Percentiles rank a stretch among this genome's conserved stretches.
These are phyloP conservation scores for Epiblema foenella DNA, from an alignment of 2,888 invertebrate species.

Conservation along the genomic window DNA sequence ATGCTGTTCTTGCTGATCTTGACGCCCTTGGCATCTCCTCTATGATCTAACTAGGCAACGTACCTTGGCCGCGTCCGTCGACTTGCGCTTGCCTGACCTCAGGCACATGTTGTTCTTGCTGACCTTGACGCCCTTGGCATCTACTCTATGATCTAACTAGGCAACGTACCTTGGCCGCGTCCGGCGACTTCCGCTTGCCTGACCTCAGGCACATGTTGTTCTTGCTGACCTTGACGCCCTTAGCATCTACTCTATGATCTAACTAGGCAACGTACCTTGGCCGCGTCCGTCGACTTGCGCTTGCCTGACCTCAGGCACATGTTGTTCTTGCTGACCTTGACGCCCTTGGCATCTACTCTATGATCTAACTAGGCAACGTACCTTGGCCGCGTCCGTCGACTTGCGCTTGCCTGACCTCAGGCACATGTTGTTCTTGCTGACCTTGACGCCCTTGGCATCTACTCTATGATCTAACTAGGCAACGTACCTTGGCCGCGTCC, in stretches of 20 bases:
- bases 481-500: neutral
- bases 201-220: no score
- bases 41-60: neutral
- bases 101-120: conserved; percentile 14
- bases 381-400: neutral
- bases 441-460: neutral
- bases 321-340: neutral
- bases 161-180: neutral
- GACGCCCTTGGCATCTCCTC: no score
- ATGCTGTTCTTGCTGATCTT: neutral
- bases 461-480: neutral
- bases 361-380: neutral
- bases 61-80: conserved; percentile 3
- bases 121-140: neutral
- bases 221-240: no score
- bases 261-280: conserved; percentile 1
- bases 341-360: no score
- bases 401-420: conserved; percentile 4
- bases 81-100: conserved; percentile 4
- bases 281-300: neutral
- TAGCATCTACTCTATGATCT: neutral
- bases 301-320: neutral
- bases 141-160: neutral
- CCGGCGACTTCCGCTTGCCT: no score
- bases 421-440: conserved; percentile 6